Base-by-base conservation (phyloP, 2,888 invertebrate species). In the Enchytraeus crypticus region DNA sequence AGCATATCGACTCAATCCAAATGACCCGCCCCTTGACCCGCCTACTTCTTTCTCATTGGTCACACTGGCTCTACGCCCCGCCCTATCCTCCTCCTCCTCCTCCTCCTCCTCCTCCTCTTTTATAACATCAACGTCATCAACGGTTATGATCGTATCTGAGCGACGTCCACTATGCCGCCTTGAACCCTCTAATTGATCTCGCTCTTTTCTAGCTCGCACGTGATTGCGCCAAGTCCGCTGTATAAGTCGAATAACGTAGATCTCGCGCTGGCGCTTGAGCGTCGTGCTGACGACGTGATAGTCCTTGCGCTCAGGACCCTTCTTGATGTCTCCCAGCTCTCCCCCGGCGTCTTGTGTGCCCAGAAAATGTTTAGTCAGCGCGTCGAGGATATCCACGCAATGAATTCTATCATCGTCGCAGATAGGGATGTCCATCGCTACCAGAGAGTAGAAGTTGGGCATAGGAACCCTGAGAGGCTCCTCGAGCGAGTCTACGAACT, bases 391-490 rank as follows among this genome's bases (percentile, higher is more conserved):
- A 83, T 97, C 96, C 78, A 95, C 92, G 82, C 96, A 97, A 84
- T 91, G 95, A 87, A 95, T 26, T 21, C 55, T 32, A 26, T 96
- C 95, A 71, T 90, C 80, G 81, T 92, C 91, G 83, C 95, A 97
- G 80, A 97, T 97, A 70, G 95, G 91, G 80, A 97, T 95, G 82
- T 96, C 93, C 90, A 97, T 92, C 74, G 92, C 90, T 78, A 96
- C 92, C 79, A 97, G 90, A 85, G 95, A 93, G 84, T 93, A 95
- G 47, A 49, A 92, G 82, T 96, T 96, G 72, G 96, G 96, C 81
- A 93, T 93, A 82, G 92, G 92, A 74, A 97, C 92, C 83, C 93
- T 69, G 73, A 97, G 83, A 69, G 96, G 97, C 68, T 93, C 92
- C 80, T 97, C 96, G 69, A 97, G 84, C 71, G 92, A 91, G 80